Base-by-base conservation (phyloP, 2,888 invertebrate genomes). In the Sicus ferrugineus region DNA sequence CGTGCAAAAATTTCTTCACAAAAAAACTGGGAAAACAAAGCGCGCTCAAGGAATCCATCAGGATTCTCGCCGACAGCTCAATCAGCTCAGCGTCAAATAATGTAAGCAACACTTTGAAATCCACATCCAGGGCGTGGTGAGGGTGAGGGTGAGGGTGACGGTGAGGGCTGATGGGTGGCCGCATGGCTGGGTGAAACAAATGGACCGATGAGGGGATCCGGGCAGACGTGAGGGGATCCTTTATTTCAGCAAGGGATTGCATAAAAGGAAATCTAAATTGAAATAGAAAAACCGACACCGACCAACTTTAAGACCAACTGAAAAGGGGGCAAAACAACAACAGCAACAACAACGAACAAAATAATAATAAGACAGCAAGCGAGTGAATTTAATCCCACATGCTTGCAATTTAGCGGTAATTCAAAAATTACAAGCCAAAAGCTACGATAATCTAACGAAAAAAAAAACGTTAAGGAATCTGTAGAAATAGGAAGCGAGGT, bases 391-490 rank as follows among this genome's bases (percentile, higher is more conserved):
- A 66, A 66, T 46, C 66, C 56, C 54, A 34, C 54, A 58, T 66
- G 66, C 58, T 46, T 23, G 58, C 70, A 75, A 78, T 77, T 79
- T 77, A 67, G 68, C n/a, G 75, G 75, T 81, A 80, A 81, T 79
- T 77, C 77, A 77, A 78, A 81, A 81, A 81, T 81, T 81, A 81
- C 77, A 81, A 78, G 75, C 80, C 77, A 70, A 69, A 72, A 56
- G 31, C 67, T 67, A 62, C 58, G 50, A 58, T 73, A 74, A 75
- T 72, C 73, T 69, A 30, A 31, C 34, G 14, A 34, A 42, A 54
- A 56, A 46, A 9, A 46, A 19, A 28, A 23, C 28, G 56, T 11
- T 2, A n/a, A n/a, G n/a, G n/a, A n/a, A n/a, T n/a, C n/a, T n/a
- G n/a, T n/a, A n/a, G n/a, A n/a, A n/a, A n/a, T n/a, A n/a, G n/a